A percentile compares a stretch with the other conserved stretches of the same genome.
phyloP scores from a whole-genome alignment of 2,888 invertebrate genomes.

The Anodontia alba region DNA sequence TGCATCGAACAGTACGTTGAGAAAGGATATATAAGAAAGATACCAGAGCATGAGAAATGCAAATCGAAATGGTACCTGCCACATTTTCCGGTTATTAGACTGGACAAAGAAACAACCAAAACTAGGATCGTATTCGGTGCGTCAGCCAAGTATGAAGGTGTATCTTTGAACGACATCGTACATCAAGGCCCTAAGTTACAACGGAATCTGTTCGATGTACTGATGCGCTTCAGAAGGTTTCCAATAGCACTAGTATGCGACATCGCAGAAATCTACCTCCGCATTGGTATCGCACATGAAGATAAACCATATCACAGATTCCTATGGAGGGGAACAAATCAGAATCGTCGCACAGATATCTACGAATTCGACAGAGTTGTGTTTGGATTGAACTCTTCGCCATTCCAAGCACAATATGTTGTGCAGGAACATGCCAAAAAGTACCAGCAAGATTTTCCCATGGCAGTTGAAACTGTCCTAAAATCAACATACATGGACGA shows the following conservation, averaged over 20 bases:
- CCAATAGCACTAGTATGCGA: conserved; percentile 53
- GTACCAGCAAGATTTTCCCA: conserved; percentile 17
- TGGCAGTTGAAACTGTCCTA: conserved; percentile 27
- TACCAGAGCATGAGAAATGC: conserved; percentile 18
- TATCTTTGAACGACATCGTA: conserved; percentile 48
- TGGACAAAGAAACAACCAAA: conserved; percentile 50
- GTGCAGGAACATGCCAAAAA: conserved; percentile 46
- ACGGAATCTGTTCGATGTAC: conserved; percentile 54
- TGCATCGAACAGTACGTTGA: conserved; percentile 45
- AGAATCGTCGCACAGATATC: conserved; percentile 20
- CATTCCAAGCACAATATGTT: too few relatives aligned
- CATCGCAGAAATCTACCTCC: conserved; percentile 52
- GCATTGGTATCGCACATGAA: conserved; percentile 23
- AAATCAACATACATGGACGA: conserved; percentile 43
- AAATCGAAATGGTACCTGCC: conserved; percentile 50
- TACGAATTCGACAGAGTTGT: conserved; percentile 50
- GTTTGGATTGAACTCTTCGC: conserved; percentile 61
- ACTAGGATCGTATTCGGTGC: conserved; percentile 61
- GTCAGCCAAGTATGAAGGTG: conserved; percentile 40
- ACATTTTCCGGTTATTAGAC: conserved; percentile 51
- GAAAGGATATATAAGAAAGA: conserved; percentile 53
- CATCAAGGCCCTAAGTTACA: conserved; percentile 59
- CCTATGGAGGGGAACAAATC: not conserved
- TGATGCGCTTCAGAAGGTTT: conserved; percentile 51
- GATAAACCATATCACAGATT: conserved; percentile 10